Percentiles rank a stretch among this genome's conserved stretches.
phyloP scores from a whole-genome alignment of 2,888 invertebrate genomes.

The Leptothorax acervorum region DNA sequence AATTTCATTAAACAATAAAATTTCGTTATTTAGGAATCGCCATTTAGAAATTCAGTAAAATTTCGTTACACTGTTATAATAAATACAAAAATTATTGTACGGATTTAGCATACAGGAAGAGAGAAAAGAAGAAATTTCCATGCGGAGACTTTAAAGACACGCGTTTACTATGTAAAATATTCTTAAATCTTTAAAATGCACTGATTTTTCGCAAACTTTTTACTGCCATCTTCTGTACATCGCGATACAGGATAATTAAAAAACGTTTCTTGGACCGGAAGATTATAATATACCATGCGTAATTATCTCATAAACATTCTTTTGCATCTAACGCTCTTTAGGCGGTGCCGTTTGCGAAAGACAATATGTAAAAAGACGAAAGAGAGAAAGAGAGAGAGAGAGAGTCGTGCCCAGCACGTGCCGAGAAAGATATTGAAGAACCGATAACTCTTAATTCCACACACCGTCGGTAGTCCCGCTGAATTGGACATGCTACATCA shows the following conservation, averaged over 20 bases:
- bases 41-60: too few species aligned
- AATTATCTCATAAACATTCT: conserved; percentile 6
- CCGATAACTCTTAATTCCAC: conserved; percentile 47
- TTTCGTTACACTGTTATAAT: neutral
- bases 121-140: neutral
- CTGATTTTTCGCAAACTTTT: neutral
- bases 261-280: neutral
- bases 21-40: too few species aligned
- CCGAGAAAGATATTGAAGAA: conserved; percentile 7
- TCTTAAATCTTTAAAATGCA: neutral
- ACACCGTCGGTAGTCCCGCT: conserved; percentile 41
- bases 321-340: neutral
- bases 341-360: neutral
- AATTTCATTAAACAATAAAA: too few species aligned
- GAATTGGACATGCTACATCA: conserved; percentile 52
- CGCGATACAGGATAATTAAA: neutral
- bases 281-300: neutral
- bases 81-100: neutral
- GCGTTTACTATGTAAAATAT: neutral
- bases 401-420: neutral
- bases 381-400: neutral
- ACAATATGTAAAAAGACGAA: conserved; percentile 6
- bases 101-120: neutral
- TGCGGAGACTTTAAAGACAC: neutral
- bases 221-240: neutral